Evolutionary conservation across 2,113 vertebrate genomes (phyloP).

Genomic region (Halichoerus grypus): DNA sequence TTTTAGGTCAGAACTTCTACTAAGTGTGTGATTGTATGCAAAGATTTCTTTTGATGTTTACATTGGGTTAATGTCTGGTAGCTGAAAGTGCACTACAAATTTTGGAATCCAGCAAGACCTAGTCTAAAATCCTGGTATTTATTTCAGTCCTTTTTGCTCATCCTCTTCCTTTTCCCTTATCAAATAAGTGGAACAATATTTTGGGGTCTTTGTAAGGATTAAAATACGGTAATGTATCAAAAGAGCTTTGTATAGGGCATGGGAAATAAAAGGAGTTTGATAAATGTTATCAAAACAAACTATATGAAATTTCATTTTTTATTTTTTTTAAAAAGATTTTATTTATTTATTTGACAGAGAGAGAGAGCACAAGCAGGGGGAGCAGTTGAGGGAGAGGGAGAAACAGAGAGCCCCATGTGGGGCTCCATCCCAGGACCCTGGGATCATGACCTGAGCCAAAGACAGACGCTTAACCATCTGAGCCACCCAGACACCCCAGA

Average conservation of each 20-base stretch:
- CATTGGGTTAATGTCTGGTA: not conserved
- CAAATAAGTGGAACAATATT: not conserved
- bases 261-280: not conserved
- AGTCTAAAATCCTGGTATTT: not conserved
- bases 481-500: too few relatives aligned
- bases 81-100: not conserved
- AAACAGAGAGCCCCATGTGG: too few relatives aligned
- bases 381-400: too few relatives aligned
- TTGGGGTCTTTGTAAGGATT: not conserved
- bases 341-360: too few relatives aligned
- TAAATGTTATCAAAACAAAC: not conserved
- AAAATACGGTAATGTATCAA: not conserved
- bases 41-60: slow-evolving; percentile 26
- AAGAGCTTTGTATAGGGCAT: not conserved
- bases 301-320: not conserved
- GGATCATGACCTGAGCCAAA: too few relatives aligned
- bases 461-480: too few relatives aligned
- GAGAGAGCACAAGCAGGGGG: too few relatives aligned
- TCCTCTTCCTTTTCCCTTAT: not conserved
- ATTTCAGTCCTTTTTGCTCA: not conserved
- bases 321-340: too few relatives aligned
- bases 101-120: not conserved
- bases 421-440: too few relatives aligned
- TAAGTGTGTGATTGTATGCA: not conserved
- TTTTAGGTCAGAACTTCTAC: not conserved